Evolutionary conservation across 2,797 vertebrate species (phyloP), one percentile per base, ranked within the genome.

Genomic region (Microcaecilia unicolor): DNA sequence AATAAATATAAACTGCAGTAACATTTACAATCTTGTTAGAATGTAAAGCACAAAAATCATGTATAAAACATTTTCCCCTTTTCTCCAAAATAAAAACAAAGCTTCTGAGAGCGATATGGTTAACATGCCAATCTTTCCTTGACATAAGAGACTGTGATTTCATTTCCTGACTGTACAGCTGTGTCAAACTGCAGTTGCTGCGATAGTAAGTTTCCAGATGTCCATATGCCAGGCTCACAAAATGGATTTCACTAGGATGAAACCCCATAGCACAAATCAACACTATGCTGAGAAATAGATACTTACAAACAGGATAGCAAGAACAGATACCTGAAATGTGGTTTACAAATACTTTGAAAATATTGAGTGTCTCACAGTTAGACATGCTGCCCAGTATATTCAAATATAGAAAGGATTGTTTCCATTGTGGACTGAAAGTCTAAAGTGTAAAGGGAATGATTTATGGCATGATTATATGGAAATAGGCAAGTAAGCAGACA

Each of bases 121-220:
- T 36, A n/a, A 32, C 18, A 42, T 51, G 31, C 28, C 55, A 36
- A n/a, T 15, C 23, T 37, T 19, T 3, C 49, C 34, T 58, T 13
- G 14, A 39, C 42, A 40, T 15, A 20, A 43, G 27, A 37, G 32
- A 32, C 26, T 24, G 20, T 15, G 31, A 41, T 30, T 39, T 61
- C 49, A 42, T 41, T 49, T 67, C 47, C 41, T 35, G 8, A 6
- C 6, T 35, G 8, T 0, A 41, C 52, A 27, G 22, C 49, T 54
- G 52, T 39, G 36, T 33, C 1, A 0, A 63, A 34, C 9, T 4
- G 10, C 30, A 42, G 13, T 9, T 41, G 58, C 38, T 31, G 24
- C 25, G 46, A 50, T 25, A 44, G 10, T 19, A 31, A 48, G 32
- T 48, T 54, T 58, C 61, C 58, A 54, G 8, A 40, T 15, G 51